A percentile compares a stretch with the other conserved stretches of the same genome.
Evolutionary conservation across 2,113 vertebrate genomes (phyloP).

Genomic region (Zeus faber): DNA sequence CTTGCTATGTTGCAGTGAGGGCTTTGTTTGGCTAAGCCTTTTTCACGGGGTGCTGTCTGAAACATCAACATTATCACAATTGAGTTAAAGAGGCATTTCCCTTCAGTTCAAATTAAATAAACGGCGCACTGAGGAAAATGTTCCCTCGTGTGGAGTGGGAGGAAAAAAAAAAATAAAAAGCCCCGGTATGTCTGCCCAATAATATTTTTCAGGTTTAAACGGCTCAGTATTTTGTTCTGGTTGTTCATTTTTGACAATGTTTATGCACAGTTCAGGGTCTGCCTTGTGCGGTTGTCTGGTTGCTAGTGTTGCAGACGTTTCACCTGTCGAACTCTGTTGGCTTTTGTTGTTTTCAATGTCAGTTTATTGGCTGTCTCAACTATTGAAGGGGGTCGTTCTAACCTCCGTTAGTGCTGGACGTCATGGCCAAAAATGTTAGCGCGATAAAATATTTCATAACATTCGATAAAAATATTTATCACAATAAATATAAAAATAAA

Average conservation of each 20-base stretch:
- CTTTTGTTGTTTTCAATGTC: constrained; percentile 25
- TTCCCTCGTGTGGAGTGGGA: neutral
- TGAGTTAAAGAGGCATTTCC: constrained; percentile 4
- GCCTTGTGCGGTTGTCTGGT: constrained; percentile 18
- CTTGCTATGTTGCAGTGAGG: constrained; percentile 29
- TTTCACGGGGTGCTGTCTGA: constrained; percentile 29
- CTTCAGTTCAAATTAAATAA: constrained; percentile 26
- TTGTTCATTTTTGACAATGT: neutral
- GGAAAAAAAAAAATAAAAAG: constrained; percentile 1
- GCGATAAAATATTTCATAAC: too few species aligned
- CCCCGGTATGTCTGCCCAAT: constrained; percentile 14
- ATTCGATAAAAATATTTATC: too few species aligned
- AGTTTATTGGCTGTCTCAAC: constrained; percentile 21
- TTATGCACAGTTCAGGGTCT: constrained; percentile 7
- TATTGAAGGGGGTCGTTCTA: too few species aligned
- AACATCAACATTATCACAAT: constrained; percentile 1
- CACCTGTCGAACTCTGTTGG: neutral
- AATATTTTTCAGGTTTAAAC: constrained; percentile 4
- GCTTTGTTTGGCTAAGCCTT: constrained; percentile 31
- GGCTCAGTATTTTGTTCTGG: constrained; percentile 3
- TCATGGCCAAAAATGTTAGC: too few species aligned
- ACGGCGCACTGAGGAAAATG: neutral
- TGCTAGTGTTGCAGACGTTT: constrained; percentile 19
- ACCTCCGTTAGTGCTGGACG: too few species aligned
- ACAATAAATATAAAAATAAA: too few species aligned